Evolutionary conservation across 2,888 invertebrate genomes (phyloP).

Genomic region (Cosmorhoe ocellata): DNA sequence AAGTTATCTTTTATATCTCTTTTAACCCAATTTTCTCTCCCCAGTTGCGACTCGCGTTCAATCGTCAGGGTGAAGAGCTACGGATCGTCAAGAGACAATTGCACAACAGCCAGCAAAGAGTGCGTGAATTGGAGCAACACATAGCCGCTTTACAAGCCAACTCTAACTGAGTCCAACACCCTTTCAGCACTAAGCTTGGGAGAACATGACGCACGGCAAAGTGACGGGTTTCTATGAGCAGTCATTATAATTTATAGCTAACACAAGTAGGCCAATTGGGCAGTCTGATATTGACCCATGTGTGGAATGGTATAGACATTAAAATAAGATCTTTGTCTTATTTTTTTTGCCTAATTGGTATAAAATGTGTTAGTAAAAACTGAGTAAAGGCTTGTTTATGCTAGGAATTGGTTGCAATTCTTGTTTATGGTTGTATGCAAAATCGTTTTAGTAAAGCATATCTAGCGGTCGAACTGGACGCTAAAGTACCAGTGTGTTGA

Average conservation of each 20-base stretch:
- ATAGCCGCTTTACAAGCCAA: slow-evolving; percentile 83
- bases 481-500: too few species aligned
- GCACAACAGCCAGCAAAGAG: slow-evolving; percentile 89
- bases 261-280: too few species aligned
- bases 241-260: too few species aligned
- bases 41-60: slow-evolving; percentile 89
- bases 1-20: neutral
- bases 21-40: neutral
- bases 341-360: too few species aligned
- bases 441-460: neutral
- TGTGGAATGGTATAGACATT: too few species aligned
- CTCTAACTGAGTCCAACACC: slow-evolving; percentile 12
- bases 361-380: neutral
- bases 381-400: neutral
- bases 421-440: neutral
- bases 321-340: too few species aligned
- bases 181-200: neutral
- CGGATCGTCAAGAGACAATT: slow-evolving; percentile 89
- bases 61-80: slow-evolving; percentile 90
- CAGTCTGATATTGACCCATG: too few species aligned
- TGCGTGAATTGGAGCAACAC: slow-evolving; percentile 91
- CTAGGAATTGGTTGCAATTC: neutral
- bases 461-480: neutral
- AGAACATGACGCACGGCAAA: too few species aligned
- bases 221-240: too few species aligned